A percentile compares a stretch with the other conserved stretches of the same genome.
These are phyloP conservation scores for Melanotaenia parkinsoni DNA, from an alignment of 2,797 vertebrate genomes.

Conservation along the genomic window DNA sequence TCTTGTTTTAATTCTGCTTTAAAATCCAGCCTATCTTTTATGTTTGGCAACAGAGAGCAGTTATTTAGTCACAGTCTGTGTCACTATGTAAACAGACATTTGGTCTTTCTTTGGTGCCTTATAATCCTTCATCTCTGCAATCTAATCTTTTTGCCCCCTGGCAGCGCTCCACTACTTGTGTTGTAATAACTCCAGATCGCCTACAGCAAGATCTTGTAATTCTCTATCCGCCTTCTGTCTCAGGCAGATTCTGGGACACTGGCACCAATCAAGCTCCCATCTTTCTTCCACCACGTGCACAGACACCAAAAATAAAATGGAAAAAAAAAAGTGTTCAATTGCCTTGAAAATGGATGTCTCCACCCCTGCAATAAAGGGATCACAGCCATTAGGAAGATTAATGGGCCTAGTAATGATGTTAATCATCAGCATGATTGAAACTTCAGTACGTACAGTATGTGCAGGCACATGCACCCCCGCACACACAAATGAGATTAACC, in stretches of 20 bases:
- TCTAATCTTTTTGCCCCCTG: slow-evolving; percentile 28
- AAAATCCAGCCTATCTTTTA: neutral
- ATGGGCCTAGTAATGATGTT: slow-evolving; percentile 82
- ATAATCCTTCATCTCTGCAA: slow-evolving; percentile 39
- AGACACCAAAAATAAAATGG: slow-evolving; percentile 38
- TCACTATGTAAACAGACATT: slow-evolving; percentile 27
- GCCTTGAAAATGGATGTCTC: slow-evolving; percentile 78
- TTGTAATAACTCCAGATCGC: slow-evolving; percentile 45
- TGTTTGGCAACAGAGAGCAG: slow-evolving; percentile 24
- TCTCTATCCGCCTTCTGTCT: slow-evolving; percentile 45
- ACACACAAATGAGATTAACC: slow-evolving; percentile 69
- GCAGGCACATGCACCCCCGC: slow-evolving; percentile 21
- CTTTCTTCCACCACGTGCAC: slow-evolving; percentile 32
- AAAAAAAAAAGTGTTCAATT: slow-evolving; percentile 73
- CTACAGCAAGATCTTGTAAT: slow-evolving; percentile 35
- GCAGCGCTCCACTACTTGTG: slow-evolving; percentile 36
- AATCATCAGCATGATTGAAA: slow-evolving; percentile 80
- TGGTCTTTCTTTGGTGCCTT: slow-evolving; percentile 19
- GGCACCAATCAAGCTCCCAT: slow-evolving; percentile 34
- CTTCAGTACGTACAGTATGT: slow-evolving; percentile 62
- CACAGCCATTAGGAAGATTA: slow-evolving; percentile 81
- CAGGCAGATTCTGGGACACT: slow-evolving; percentile 42
- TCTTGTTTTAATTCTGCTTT: no score
- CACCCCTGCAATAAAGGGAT: slow-evolving; percentile 79
- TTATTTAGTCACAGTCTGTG: slow-evolving; percentile 23